A percentile compares a stretch with the other conserved stretches of the same genome.
Evolutionary conservation across 2,113 vertebrate genomes (phyloP).

Genomic region (Myanophis thanlyinensis): DNA sequence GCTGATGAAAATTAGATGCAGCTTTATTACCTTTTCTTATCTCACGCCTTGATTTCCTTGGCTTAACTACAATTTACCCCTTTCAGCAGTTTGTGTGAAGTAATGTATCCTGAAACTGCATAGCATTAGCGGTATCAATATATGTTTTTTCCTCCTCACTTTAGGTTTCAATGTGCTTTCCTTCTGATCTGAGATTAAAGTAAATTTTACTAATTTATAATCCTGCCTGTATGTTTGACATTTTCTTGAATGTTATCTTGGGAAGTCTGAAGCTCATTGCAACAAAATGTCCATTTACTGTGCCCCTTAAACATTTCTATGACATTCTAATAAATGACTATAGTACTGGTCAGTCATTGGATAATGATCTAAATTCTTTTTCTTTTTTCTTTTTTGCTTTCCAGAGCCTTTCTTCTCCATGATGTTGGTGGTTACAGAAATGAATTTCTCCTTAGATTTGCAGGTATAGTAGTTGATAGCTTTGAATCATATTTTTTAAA

Average conservation of each 20-base stretch:
- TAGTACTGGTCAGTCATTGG: rapidly evolving
- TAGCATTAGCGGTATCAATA: not conserved
- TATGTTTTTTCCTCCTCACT: not conserved
- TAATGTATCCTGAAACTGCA: not conserved
- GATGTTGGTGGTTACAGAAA: conserved; percentile 76
- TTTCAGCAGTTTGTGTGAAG: not conserved
- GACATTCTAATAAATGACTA: not conserved
- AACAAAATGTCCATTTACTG: not conserved
- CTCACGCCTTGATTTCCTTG: not conserved
- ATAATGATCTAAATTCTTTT: not conserved
- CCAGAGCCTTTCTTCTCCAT: conserved; percentile 80
- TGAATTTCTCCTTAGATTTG: conserved; percentile 77
- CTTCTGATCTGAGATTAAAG: not conserved
- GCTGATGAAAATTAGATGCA: not conserved
- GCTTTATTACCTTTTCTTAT: not conserved
- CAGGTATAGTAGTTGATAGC: conserved; percentile 61
- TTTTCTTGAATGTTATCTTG: not conserved
- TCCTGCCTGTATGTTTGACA: not conserved
- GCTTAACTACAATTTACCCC: not conserved
- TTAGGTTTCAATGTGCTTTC: not conserved
- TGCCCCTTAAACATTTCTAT: rapidly evolving
- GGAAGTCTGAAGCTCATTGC: not conserved
- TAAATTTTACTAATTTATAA: not conserved
- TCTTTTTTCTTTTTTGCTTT: not conserved
- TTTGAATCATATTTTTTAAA: not conserved